These are phyloP conservation scores for Saturnia japonica DNA, from an alignment of 2,888 invertebrate genomes.

Conservation along the genomic window DNA sequence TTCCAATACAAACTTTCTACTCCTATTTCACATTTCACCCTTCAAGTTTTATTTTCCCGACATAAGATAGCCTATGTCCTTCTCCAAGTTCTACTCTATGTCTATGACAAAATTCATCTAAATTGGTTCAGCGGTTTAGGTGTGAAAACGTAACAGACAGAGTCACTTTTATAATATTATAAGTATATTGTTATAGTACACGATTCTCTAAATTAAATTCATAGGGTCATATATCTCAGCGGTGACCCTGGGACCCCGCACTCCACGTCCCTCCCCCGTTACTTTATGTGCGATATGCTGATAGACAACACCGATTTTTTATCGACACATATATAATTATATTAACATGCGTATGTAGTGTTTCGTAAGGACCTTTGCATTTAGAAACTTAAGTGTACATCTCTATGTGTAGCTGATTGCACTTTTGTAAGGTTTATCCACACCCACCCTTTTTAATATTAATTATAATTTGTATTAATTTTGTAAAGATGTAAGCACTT, in stretches of 20 bases:
- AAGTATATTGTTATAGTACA: no score
- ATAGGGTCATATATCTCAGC: background rate
- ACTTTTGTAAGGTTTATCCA: background rate
- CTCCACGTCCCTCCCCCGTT: background rate
- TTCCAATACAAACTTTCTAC: no score
- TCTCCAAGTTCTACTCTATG: no score
- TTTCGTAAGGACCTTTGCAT: background rate
- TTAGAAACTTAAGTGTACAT: background rate
- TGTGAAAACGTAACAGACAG: no score
- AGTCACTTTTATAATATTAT: no score
- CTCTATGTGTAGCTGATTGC: background rate
- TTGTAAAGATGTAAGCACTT: background rate
- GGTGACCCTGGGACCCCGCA: background rate
- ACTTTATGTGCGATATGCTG: background rate
- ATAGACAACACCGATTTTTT: background rate
- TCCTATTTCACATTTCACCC: no score
- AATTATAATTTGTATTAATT: background rate
- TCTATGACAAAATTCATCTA: no score
- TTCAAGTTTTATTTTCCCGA: no score
- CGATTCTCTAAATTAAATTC: background rate
- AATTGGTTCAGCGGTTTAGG: no score
- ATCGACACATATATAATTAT: background rate
- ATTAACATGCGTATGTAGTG: background rate
- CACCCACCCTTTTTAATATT: background rate
- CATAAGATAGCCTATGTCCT: no score